Percentiles rank a stretch among this genome's conserved stretches.
Conservation (phyloP, 2,888 invertebrate genomes). For the Eupithecia exiguata region DNA sequence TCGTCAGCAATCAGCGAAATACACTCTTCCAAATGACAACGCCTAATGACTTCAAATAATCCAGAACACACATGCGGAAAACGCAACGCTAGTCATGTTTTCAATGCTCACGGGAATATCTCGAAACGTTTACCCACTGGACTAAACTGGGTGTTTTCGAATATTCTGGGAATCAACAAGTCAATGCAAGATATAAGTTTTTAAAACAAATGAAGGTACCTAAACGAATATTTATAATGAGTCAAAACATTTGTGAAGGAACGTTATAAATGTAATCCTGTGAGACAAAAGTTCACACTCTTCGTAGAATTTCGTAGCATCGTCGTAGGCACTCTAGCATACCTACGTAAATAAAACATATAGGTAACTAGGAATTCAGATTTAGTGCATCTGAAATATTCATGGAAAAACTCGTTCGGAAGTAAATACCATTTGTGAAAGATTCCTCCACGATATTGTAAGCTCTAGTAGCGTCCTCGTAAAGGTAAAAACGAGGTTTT, state of each 20-base stretch:
- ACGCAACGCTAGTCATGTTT: neutral
- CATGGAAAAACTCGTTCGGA: neutral
- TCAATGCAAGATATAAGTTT: neutral
- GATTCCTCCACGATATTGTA: neutral
- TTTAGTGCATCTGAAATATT: neutral
- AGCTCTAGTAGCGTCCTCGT: neutral
- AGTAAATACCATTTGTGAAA: no score
- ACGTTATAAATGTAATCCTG: no score
- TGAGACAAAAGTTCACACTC: no score
- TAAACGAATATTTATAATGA: no score
- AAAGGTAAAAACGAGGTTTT: no score
- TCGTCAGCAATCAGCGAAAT: neutral
- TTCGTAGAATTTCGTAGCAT: neutral
- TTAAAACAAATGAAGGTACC: neutral
- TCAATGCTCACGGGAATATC: conserved; percentile 1
- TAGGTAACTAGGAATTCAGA: neutral
- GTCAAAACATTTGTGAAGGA: no score
- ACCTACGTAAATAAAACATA: no score
- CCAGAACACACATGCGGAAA: neutral
- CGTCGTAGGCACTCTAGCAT: neutral
- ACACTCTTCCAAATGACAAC: neutral
- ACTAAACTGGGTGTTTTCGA: neutral
- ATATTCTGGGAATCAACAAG: conserved; percentile 2
- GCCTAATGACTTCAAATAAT: conserved; percentile 2
- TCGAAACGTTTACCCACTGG: neutral